A percentile compares a stretch with the other conserved stretches of the same genome.
phyloP scores from a whole-genome alignment of 2,888 invertebrate genomes.

The Xestia xanthographa region DNA sequence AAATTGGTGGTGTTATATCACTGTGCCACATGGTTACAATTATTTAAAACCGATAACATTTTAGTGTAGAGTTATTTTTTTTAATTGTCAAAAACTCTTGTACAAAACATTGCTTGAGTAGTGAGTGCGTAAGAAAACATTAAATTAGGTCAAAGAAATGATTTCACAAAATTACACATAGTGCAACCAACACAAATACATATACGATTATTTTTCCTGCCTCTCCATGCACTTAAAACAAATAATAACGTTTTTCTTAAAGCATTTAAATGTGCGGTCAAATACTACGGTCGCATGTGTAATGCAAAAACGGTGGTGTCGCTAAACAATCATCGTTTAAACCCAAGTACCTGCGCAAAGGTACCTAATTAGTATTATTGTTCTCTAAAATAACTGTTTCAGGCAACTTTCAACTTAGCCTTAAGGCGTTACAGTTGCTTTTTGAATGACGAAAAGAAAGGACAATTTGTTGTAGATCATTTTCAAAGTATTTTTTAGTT shows the following conservation, averaged over 20 bases:
- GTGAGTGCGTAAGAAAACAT: background rate
- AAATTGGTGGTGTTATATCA: background rate
- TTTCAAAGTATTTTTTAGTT: slow-evolving; percentile 43
- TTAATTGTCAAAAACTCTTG: no score
- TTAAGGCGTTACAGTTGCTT: rapidly evolving
- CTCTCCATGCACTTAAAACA: slow-evolving; percentile 1
- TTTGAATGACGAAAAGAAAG: background rate
- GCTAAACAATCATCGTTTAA: slow-evolving; percentile 57
- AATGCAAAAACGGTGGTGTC: slow-evolving; percentile 46
- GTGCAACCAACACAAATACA: background rate
- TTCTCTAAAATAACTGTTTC: slow-evolving; percentile 28
- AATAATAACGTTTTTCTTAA: slow-evolving; percentile 17
- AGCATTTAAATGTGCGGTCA: slow-evolving; percentile 29
- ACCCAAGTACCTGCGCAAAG: slow-evolving; percentile 68
- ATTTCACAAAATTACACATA: background rate
- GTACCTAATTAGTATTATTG: slow-evolving; percentile 63
- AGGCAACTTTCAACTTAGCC: slow-evolving; percentile 22
- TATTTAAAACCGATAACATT: background rate
- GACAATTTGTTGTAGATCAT: slow-evolving; percentile 50
- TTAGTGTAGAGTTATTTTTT: background rate
- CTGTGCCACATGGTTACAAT: background rate
- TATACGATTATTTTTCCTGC: background rate
- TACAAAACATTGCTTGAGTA: background rate
- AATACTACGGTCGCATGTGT: slow-evolving; percentile 25
- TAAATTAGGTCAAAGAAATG: background rate